Conservation (phyloP, 2,888 invertebrate species). For the Loripinus fragilis region DNA sequence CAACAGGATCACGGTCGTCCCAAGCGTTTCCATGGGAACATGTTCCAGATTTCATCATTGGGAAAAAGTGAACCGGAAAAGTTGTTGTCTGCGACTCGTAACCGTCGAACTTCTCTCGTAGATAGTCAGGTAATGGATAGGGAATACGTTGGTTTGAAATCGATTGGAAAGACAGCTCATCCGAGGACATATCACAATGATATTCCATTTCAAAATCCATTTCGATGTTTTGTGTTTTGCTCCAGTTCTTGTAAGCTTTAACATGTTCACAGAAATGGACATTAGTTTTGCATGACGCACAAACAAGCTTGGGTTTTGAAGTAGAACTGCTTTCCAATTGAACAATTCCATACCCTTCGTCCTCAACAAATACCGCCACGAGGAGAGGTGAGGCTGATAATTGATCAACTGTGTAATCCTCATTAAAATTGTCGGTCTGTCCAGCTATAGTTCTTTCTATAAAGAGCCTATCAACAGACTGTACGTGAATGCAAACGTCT, state of each 20-base stretch:
- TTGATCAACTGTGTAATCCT: neutral
- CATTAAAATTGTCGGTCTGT: too few species aligned
- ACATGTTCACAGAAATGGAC: neutral
- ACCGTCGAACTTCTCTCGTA: neutral
- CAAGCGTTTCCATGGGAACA: neutral
- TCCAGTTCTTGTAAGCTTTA: neutral
- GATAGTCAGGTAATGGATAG: neutral
- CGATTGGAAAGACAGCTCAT: neutral
- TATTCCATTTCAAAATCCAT: neutral
- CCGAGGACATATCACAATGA: neutral
- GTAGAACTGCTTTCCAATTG: neutral
- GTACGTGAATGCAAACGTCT: too few species aligned
- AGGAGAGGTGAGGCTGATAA: neutral
- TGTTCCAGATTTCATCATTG: neutral
- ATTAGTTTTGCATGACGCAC: neutral
- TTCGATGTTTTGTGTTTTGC: neutral
- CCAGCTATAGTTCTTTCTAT: too few species aligned
- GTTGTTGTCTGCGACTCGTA: neutral
- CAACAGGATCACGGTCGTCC: constrained; percentile 9
- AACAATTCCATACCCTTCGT: neutral
- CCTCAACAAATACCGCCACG: neutral
- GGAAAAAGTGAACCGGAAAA: neutral
- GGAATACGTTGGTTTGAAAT: neutral
- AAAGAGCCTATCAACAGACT: too few species aligned
- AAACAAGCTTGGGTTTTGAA: neutral